These are phyloP conservation scores for Dryobates pubescens DNA, from an alignment of 2,797 vertebrate species.

Conservation along the genomic window DNA sequence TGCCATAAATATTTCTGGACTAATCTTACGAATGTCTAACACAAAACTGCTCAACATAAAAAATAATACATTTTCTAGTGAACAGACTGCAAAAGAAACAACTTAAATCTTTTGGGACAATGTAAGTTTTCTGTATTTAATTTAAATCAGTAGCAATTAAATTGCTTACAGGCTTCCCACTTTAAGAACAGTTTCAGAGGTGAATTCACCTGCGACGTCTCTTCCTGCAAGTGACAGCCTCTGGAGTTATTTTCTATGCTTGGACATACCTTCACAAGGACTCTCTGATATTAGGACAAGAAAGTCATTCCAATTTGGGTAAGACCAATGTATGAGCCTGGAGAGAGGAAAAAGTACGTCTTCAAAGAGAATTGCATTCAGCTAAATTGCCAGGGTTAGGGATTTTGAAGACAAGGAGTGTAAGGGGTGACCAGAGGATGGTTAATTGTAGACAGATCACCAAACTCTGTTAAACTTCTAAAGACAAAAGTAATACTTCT, in stretches of 20 bases:
- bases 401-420: background rate
- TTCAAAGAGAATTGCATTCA: background rate
- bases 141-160: conserved; percentile 23
- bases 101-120: background rate
- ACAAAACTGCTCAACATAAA: background rate
- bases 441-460: background rate
- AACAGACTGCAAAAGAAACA: background rate
- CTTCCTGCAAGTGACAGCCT: conserved; percentile 32
- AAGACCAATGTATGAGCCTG: background rate
- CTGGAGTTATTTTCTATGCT: conserved; percentile 32
- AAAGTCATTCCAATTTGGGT: conserved; percentile 35
- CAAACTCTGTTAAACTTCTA: background rate
- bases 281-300: background rate
- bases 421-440: background rate
- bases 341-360: conserved; percentile 5
- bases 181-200: conserved; percentile 17
- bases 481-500: background rate
- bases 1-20: conserved; percentile 31
- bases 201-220: conserved; percentile 8
- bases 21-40: background rate
- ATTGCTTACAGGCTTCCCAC: background rate
- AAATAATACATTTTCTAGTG: background rate
- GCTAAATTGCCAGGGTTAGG: background rate
- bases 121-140: background rate
- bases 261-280: conserved; percentile 1